These are phyloP conservation scores for Chaetodon trifasciatus DNA, from an alignment of 2,797 vertebrate genomes.

Conservation along the genomic window DNA sequence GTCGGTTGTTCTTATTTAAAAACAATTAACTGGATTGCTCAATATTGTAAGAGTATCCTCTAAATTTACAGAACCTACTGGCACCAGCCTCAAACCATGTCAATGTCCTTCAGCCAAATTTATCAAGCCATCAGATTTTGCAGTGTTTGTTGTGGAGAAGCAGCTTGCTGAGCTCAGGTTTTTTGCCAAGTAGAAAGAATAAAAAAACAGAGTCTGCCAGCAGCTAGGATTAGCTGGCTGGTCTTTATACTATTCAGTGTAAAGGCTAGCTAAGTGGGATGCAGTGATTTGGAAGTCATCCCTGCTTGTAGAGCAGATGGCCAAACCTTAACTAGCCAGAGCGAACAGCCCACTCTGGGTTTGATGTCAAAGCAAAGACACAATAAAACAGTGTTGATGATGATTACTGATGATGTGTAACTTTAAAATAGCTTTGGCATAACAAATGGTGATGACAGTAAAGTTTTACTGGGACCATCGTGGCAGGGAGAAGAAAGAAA, in stretches of 20 bases:
- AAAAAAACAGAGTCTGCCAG: conserved; percentile 45
- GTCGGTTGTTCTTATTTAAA: not conserved
- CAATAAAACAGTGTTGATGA: not conserved
- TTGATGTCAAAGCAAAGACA: conserved; percentile 13
- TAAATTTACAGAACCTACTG: conserved; percentile 10
- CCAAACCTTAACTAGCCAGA: conserved; percentile 39
- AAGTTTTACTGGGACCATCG: not conserved
- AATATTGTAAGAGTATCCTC: conserved; percentile 9
- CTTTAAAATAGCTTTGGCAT: not conserved
- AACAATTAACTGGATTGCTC: conserved; percentile 23
- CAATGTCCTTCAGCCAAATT: conserved; percentile 30
- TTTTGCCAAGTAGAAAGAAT: conserved; percentile 49
- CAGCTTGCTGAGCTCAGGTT: conserved; percentile 59
- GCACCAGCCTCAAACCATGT: conserved; percentile 29
- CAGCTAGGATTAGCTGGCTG: conserved; percentile 59
- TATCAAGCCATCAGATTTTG: conserved; percentile 36
- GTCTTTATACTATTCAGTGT: conserved; percentile 67
- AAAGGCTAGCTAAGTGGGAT: conserved; percentile 58
- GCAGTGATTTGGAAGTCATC: conserved; percentile 61
- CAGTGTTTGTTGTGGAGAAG: conserved; percentile 43
- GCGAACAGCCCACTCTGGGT: not conserved
- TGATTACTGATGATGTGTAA: not conserved
- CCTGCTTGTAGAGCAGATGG: conserved; percentile 57
- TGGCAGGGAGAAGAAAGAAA: not conserved
- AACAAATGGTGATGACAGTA: not conserved